Evolutionary conservation across 2,113 vertebrate genomes (phyloP), one percentile per base, ranked within the genome.

Genomic region (Pontoporia blainvillei): DNA sequence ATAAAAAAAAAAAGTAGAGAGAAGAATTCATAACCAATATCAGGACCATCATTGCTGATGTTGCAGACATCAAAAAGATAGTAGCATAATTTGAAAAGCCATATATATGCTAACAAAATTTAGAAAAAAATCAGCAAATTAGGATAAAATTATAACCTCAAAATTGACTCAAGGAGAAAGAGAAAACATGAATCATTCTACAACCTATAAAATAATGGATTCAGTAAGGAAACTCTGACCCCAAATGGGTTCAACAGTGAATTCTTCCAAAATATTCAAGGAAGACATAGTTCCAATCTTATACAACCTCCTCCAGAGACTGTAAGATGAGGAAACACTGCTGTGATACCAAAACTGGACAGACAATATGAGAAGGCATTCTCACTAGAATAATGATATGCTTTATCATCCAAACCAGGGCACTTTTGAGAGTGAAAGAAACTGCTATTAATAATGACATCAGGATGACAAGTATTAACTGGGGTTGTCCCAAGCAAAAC

Each of bases 121-220:
- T 59, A 54, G 59, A 71, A 91, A 86, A 86, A 61, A 57, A 31
- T 20, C n/a, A 61, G 44, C 3, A 62, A 82, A 76, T 89, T 62
- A 66, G 1, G 57, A 61, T 61, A 96, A 69, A 96, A 89, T 54
- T 90, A 73, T 61, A 84, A 73, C 25, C 8, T 94, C 39, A 92
- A 85, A 92, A 67, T 39, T 79, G 23, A 67, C 31, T 87, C 34
- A 87, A 76, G 66, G 41, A 81, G 61, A 90, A 97, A 69, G 3
- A 79, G 39, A 92, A 92, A 92, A 84, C 25, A 90, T 27, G 23
- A 83, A 49, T 78, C 88, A 97, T 39, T 25, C 57, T 76, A 86
- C 93, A 95, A 64, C 3, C 69, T 54, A 73, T 27, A 95, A 89
- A 96, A 89, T 69, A 73, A 95, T 41, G 36, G 21, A 72, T 23